These are phyloP conservation scores for Papilio elwesi DNA, from an alignment of 2,888 invertebrate genomes.

Conservation along the genomic window DNA sequence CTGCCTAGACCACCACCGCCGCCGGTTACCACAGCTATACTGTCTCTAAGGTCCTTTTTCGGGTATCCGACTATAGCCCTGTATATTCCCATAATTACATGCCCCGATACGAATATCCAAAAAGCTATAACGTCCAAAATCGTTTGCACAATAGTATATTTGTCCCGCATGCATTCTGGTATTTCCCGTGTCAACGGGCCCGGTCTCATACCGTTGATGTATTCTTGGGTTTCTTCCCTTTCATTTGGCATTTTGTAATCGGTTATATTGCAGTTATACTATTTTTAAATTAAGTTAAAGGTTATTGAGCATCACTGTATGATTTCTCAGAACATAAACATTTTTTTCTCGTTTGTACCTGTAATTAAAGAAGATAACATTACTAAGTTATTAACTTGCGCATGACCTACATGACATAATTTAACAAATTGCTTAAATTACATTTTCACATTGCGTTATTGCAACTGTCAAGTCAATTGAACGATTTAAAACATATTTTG, in stretches of 20 bases:
- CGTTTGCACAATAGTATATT: constrained; percentile 80
- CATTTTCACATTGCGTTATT: constrained; percentile 11
- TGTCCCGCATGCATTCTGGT: constrained; percentile 78
- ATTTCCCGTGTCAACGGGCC: constrained; percentile 78
- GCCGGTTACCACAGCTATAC: constrained; percentile 94
- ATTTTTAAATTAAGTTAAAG: constrained; percentile 18
- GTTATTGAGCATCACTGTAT: constrained; percentile 40
- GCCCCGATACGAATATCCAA: constrained; percentile 74
- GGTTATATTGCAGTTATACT: constrained; percentile 38
- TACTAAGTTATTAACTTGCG: constrained; percentile 16
- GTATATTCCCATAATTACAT: constrained; percentile 83
- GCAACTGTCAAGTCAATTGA: constrained; percentile 12
- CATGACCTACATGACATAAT: constrained; percentile 18
- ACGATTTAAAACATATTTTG: neutral
- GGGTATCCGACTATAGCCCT: constrained; percentile 85
- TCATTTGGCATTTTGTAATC: constrained; percentile 62
- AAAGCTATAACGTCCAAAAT: constrained; percentile 84
- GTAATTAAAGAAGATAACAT: constrained; percentile 31
- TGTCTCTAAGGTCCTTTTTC: constrained; percentile 88
- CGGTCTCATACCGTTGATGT: constrained; percentile 72
- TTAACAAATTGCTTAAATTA: constrained; percentile 10
- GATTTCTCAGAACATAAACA: constrained; percentile 13
- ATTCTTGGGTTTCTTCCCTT: constrained; percentile 74
- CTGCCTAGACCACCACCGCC: constrained; percentile 94
- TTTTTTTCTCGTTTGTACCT: constrained; percentile 31